Base-by-base conservation (phyloP, 2,797 vertebrate species). In the Chloroceryle inda region DNA sequence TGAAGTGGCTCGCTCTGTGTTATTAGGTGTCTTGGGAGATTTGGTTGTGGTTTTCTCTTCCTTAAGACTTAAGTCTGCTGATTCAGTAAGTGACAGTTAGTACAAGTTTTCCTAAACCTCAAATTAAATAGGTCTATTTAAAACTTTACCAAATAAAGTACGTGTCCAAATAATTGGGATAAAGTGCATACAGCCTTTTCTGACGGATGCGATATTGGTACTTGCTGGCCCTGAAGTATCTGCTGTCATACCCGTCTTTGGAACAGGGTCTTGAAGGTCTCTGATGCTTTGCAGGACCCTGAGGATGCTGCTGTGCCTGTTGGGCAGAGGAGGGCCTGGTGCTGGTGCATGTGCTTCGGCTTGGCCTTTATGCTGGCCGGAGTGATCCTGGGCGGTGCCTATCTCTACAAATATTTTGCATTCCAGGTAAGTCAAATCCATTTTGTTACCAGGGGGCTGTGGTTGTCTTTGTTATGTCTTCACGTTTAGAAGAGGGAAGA, bases 331-430 rank as follows among this genome's bases (percentile, higher is more conserved):
- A 98, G 98, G 73, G 98, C 99, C 87, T 99, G 99, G 99, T 99
- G 99, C 96, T 99, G 99, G 99, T 99, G 99, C 97, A 99, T 99
- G 99, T 99, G 99, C 90, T 98, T 99, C 53, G 99, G 99, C 38
- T 82, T 99, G 83, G 99, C 99, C 55, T 99, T 99, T 75, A 99
- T 99, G 98, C 97, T 99, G 89, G 99, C 99, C 7, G 99, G 99
- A 2, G 98, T 99, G 93, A 99, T 99, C 95, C 98, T 99, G 2
- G 99, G 99, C 8, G 99, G 99, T 94, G 99, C 98, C 59, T 99
- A 99, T 96, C 98, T 99, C 74, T 99, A 99, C 98, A 99, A 98
- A 96, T 99, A 99, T 93, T 99, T 99, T 96, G 92, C 98, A 95
- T 95, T 96, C 92, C 98, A 99, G 98, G 99, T 99, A 98, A 98